These are phyloP conservation scores for Drosophila obscura DNA, from an alignment of 1,140 invertebrate genomes.

Conservation along the genomic window DNA sequence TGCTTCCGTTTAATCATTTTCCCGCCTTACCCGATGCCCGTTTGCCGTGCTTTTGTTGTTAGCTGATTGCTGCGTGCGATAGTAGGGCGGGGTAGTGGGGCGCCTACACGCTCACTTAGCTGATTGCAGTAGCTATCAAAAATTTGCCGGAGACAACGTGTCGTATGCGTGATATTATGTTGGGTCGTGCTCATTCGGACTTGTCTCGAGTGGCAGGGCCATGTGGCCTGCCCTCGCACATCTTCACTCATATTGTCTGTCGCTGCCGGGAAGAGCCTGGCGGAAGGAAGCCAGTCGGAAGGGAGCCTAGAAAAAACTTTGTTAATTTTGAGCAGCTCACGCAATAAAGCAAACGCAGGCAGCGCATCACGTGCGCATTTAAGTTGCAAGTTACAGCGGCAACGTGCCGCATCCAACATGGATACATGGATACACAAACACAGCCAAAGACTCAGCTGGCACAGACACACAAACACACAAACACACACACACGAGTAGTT, in stretches of 20 bases:
- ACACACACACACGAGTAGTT: conserved; percentile 60
- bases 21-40: conserved; percentile 21
- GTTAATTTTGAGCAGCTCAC: conserved; percentile 73
- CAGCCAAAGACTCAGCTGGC: conserved; percentile 17
- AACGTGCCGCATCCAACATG: conserved; percentile 52
- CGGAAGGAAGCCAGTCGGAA: too few relatives aligned
- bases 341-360: conserved; percentile 73
- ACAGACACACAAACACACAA: conserved; percentile 27
- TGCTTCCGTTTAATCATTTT: conserved; percentile 52
- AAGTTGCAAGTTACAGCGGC: conserved; percentile 77
- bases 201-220: conserved; percentile 9
- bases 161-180: conserved; percentile 54
- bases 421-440: conserved; percentile 30
- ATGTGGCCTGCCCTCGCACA: conserved; percentile 4
- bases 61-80: conserved; percentile 25
- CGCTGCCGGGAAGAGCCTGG: conserved; percentile 12
- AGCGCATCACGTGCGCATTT: conserved; percentile 77
- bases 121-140: conserved; percentile 55
- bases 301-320: conserved; percentile 38
- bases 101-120: conserved; percentile 36
- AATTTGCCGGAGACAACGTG: conserved; percentile 42
- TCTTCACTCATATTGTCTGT: conserved; percentile 46
- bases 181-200: conserved; percentile 47
- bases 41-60: conserved; percentile 29
- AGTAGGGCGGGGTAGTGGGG: not conserved